Conservation (phyloP, 2,797 vertebrate species). For the Meda fulgida region DNA sequence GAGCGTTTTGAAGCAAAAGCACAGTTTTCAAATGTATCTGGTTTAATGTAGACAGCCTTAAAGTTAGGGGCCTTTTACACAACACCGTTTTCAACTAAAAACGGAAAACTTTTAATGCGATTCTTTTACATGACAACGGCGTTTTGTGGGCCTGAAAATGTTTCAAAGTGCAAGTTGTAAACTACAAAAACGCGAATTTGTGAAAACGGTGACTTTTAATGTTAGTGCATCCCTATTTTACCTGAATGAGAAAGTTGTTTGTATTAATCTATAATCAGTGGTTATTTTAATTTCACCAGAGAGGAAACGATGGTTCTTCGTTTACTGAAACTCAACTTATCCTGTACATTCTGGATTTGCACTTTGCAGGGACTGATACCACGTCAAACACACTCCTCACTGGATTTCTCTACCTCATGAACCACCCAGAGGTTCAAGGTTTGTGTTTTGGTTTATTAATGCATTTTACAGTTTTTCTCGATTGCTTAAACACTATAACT, state of each 20-base stretch:
- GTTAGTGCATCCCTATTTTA: background rate
- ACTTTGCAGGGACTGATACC: conserved; percentile 77
- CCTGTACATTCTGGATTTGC: conserved; percentile 59
- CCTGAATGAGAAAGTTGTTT: background rate
- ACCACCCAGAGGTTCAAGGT: conserved; percentile 75
- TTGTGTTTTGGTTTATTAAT: background rate
- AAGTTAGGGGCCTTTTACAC: background rate
- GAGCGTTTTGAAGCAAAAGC: too few relatives aligned
- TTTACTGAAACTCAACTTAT: conserved; percentile 70
- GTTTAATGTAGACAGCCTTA: background rate
- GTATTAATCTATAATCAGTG: background rate
- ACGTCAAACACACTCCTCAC: conserved; percentile 73
- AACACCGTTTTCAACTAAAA: background rate
- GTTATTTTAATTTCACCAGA: conserved; percentile 32
- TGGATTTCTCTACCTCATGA: conserved; percentile 73
- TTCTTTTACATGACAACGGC: background rate
- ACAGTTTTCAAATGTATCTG: background rate
- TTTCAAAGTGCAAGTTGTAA: too few relatives aligned
- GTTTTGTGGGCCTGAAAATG: background rate
- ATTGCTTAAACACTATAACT: too few relatives aligned
- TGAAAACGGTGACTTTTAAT: background rate
- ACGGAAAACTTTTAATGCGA: background rate
- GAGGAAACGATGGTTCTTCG: conserved; percentile 54
- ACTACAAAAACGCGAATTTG: too few relatives aligned
- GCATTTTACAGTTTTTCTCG: too few relatives aligned